A percentile compares a stretch with the other conserved stretches of the same genome.
Conservation (phyloP, 2,888 invertebrate species). For the Ophioninae sp. region DNA sequence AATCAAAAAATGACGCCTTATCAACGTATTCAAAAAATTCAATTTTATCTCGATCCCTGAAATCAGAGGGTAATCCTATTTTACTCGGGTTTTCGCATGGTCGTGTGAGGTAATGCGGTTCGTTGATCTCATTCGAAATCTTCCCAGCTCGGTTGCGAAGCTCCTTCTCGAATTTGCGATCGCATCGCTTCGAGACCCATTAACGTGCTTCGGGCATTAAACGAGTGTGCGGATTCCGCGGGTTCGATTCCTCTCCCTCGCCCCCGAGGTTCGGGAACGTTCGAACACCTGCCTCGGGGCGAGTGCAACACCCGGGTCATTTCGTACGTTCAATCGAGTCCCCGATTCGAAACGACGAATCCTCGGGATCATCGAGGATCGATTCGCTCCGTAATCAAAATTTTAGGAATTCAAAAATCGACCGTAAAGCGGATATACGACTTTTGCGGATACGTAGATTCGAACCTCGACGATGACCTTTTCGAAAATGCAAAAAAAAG, state of each 20-base stretch:
- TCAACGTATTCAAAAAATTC: too few species aligned
- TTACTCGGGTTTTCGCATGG: background rate
- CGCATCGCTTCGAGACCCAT: constrained; percentile 49
- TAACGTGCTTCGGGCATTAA: constrained; percentile 49
- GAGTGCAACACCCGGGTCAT: constrained; percentile 40
- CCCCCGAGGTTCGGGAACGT: constrained; percentile 26
- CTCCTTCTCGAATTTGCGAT: constrained; percentile 52
- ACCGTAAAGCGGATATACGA: constrained; percentile 67
- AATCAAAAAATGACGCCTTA: background rate
- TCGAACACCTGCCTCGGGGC: constrained; percentile 58
- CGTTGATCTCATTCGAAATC: constrained; percentile 36
- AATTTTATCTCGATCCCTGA: background rate
- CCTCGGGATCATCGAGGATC: background rate
- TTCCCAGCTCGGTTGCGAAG: background rate
- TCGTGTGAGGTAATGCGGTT: constrained; percentile 15
- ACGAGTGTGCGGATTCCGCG: constrained; percentile 52
- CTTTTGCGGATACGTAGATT: constrained; percentile 33
- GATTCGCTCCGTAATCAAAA: too few species aligned
- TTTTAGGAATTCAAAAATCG: background rate
- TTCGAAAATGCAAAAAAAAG: too few species aligned
- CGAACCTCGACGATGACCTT: constrained; percentile 30
- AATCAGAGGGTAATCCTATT: constrained; percentile 4
- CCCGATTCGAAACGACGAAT: constrained; percentile 41
- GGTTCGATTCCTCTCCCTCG: constrained; percentile 47
- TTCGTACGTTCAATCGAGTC: constrained; percentile 11